phyloP scores from a whole-genome alignment of 1,140 invertebrate genomes.

The Bathynomus jamesi region DNA sequence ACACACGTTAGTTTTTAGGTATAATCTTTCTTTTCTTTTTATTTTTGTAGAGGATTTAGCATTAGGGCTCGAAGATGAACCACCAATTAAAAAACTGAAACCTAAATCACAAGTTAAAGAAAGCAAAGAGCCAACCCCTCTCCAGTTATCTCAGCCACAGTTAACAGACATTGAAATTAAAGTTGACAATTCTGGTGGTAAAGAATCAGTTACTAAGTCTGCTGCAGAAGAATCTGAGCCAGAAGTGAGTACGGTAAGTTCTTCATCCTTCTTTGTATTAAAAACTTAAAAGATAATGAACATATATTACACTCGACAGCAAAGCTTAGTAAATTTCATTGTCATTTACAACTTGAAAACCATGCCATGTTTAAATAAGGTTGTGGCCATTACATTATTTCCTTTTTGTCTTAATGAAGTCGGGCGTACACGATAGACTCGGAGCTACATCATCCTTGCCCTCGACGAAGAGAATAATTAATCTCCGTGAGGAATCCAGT shows the following conservation, averaged over 20 bases:
- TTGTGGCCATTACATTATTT: too few species aligned
- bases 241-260: too few species aligned
- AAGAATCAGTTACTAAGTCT: too few species aligned
- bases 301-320: too few species aligned
- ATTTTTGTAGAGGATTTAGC: conserved; percentile 19
- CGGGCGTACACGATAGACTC: neutral
- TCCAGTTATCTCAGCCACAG: neutral
- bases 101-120: neutral
- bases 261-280: too few species aligned
- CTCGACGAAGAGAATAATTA: conserved; percentile 20
- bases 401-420: too few species aligned
- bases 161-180: neutral
- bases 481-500: conserved; percentile 28
- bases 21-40: neutral
- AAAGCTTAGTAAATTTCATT: too few species aligned
- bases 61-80: conserved; percentile 24
- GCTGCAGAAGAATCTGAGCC: too few species aligned
- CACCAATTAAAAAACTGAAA: conserved; percentile 11
- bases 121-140: neutral
- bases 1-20: neutral
- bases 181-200: neutral
- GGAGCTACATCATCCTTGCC: too few species aligned
- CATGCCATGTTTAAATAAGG: too few species aligned
- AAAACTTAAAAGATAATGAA: too few species aligned
- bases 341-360: too few species aligned